Evolutionary conservation across 2,888 invertebrate species (phyloP), one percentile per base, ranked within the genome.

Genomic region (Lithophane socia): DNA sequence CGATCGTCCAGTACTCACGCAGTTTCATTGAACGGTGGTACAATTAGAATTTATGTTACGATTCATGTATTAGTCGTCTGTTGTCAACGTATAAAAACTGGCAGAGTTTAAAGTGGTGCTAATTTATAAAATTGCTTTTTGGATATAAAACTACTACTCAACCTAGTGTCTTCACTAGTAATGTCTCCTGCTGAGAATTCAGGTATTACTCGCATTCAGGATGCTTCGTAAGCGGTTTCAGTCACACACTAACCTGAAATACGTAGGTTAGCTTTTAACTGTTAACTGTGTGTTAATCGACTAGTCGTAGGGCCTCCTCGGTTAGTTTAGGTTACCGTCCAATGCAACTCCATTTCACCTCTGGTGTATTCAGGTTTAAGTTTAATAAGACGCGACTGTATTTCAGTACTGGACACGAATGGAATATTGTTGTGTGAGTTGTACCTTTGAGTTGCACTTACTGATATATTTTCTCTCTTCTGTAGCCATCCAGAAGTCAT

Each of bases 401-500:
- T 65, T 61, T 44, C 49, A 61, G 18, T 49, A 29, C 42, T 29
- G 24, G 5, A 49, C 16, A n/a, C 42, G 9, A 18, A 61, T 52
- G 44, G 18, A 60, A 60, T 66, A 77, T 77, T 37, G 13, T n/a
- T 12, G 56, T 13, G n/a, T 56, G 56, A 12, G 54, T 52, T 74
- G 16, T 16, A 44, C 18, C 18, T 10, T 12, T 18, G n/a, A 52
- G 24, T 56, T 68, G n/a, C n/a, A n/a, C 18, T 49, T n/a, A 61
- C n/a, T 70, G 3, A 61, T 61, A 42, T 56, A 9, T 29, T 12
- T 68, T 54, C 16, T 67, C 3, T 47, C 2, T 24, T 16, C 18
- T 87, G 3, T 90, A 96, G 96, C 94, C 42, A 94, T 96, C 86
- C 94, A 94, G 88, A 96, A 96, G 83, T 92, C 94, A 42, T 96